These are phyloP conservation scores for Carassius gibelio DNA, from an alignment of 2,113 vertebrate species.

Conservation along the genomic window DNA sequence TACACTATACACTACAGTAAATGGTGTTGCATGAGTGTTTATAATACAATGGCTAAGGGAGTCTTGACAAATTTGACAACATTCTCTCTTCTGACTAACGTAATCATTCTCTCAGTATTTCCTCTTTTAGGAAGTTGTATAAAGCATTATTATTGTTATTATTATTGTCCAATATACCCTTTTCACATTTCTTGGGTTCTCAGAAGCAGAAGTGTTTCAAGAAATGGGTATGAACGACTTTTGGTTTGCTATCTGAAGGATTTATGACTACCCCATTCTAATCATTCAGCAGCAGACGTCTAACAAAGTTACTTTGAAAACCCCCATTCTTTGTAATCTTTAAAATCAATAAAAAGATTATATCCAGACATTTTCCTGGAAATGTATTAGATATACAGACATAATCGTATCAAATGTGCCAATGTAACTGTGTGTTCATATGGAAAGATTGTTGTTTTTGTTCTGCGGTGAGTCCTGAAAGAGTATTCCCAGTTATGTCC, in stretches of 20 bases:
- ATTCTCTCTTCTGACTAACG: neutral
- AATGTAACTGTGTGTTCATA: neutral
- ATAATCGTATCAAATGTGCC: neutral
- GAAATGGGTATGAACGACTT: no score
- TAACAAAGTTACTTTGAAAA: slow-evolving; percentile 10
- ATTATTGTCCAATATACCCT: no score
- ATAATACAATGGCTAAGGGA: neutral
- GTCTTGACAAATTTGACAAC: neutral
- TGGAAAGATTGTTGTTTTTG: slow-evolving; percentile 5
- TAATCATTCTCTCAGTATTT: neutral
- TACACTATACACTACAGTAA: no score
- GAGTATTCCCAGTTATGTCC: slow-evolving; percentile 10
- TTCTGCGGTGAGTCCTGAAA: slow-evolving; percentile 8
- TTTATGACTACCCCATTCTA: neutral
- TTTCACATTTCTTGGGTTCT: no score
- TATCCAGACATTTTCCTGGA: neutral
- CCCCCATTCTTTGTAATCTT: neutral
- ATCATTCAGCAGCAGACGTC: neutral
- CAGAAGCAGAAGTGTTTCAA: neutral
- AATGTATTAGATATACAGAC: neutral
- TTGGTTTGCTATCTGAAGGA: neutral
- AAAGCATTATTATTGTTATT: no score
- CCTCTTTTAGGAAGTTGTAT: no score
- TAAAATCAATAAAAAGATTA: neutral
- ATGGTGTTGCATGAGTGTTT: no score